These are phyloP conservation scores for Struthidea cinerea DNA, from an alignment of 2,113 vertebrate genomes.

Conservation along the genomic window DNA sequence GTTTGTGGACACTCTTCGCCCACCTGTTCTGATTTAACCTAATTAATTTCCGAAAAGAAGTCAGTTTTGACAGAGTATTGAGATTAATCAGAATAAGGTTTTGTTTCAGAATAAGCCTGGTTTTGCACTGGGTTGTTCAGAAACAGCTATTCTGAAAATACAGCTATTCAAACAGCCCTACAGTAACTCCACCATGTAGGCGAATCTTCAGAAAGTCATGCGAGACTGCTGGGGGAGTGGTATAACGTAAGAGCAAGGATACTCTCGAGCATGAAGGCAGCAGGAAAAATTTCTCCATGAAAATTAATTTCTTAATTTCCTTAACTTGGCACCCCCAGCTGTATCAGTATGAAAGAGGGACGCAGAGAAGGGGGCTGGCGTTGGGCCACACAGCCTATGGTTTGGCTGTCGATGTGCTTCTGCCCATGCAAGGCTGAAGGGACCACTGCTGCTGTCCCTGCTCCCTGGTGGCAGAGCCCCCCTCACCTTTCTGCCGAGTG, in stretches of 20 bases:
- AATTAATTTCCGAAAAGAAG: neutral
- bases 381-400: neutral
- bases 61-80: neutral
- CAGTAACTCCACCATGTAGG: neutral
- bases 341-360: neutral
- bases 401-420: neutral
- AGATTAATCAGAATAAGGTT: neutral
- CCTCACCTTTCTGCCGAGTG: neutral
- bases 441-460: neutral
- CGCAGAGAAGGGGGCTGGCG: accelerated
- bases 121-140: neutral
- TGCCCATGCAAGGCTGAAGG: neutral
- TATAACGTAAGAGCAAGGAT: neutral
- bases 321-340: neutral
- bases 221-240: neutral
- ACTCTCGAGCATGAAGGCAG: neutral
- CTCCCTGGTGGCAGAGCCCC: neutral
- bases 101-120: neutral
- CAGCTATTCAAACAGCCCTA: neutral
- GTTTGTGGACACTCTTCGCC: neutral
- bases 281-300: neutral
- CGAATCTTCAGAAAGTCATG: neutral
- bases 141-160: neutral
- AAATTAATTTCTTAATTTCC: neutral
- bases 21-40: neutral